Percentiles rank a stretch among this genome's conserved stretches.
phyloP scores from a whole-genome alignment of 2,888 invertebrate species.

The Brenthis hecate region DNA sequence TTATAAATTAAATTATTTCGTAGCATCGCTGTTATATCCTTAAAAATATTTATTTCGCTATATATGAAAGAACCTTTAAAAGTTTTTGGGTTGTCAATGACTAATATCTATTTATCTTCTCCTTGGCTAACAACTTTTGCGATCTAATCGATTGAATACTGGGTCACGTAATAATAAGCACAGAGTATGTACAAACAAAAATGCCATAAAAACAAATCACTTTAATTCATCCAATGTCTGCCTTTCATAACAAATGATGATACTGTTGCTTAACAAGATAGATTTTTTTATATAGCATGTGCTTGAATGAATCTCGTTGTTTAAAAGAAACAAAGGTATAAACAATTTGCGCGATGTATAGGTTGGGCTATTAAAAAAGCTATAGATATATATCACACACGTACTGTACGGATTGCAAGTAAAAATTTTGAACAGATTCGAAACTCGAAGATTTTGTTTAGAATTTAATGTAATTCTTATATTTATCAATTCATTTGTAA shows the following conservation, averaged over 20 bases:
- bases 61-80: too few species aligned
- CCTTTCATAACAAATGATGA: slow-evolving; percentile 65
- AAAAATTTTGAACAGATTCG: background rate
- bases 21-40: background rate
- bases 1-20: background rate
- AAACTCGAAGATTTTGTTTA: too few species aligned
- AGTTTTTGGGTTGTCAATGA: too few species aligned
- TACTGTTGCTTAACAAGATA: slow-evolving; percentile 70
- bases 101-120: too few species aligned
- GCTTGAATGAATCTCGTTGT: slow-evolving; percentile 62
- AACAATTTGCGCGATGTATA: slow-evolving; percentile 67
- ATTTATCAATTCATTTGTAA: too few species aligned
- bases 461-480: too few species aligned
- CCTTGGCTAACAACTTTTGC: too few species aligned
- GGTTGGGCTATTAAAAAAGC: slow-evolving; percentile 57
- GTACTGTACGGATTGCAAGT: slow-evolving; percentile 14
- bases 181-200: background rate
- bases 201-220: slow-evolving; percentile 29
- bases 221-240: slow-evolving; percentile 30
- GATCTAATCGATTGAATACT: too few species aligned
- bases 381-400: slow-evolving; percentile 45
- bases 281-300: slow-evolving; percentile 57
- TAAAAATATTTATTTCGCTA: background rate
- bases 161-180: background rate
- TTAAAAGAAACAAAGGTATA: slow-evolving; percentile 66